A percentile compares a stretch with the other conserved stretches of the same genome.
phyloP scores from a whole-genome alignment of 1,140 invertebrate species.

The Trichonephila clavipes region DNA sequence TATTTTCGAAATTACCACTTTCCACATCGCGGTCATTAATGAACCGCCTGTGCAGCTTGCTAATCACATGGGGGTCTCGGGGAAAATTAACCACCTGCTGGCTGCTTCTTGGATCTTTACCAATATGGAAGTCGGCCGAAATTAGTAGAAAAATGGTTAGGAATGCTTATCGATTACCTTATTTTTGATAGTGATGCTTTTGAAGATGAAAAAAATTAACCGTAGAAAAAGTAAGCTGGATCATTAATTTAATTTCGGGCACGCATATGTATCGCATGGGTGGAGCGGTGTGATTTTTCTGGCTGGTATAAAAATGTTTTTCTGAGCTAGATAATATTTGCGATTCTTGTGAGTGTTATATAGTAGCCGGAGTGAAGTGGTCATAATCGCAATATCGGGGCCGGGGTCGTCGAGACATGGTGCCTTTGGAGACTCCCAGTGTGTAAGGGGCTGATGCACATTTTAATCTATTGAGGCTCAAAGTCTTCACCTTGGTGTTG shows the following conservation, averaged over 20 bases:
- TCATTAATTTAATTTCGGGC: neutral
- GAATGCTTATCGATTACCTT: neutral
- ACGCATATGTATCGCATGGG: neutral
- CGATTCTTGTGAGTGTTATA: no score
- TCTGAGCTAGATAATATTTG: no score
- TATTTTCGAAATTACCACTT: neutral
- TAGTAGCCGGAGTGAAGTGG: no score
- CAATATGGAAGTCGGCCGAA: neutral
- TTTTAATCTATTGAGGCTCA: no score
- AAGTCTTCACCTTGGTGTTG: no score
- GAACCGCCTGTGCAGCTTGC: conserved; percentile 1
- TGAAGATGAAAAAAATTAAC: neutral
- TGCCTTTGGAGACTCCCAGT: no score
- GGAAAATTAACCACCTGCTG: conserved; percentile 7
- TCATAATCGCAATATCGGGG: no score
- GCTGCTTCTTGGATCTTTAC: neutral
- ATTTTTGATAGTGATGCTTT: neutral
- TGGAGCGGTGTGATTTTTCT: neutral
- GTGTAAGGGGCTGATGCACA: no score
- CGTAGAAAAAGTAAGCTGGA: neutral
- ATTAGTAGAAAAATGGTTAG: conserved; percentile 2
- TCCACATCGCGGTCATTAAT: conserved; percentile 30
- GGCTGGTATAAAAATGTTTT: no score
- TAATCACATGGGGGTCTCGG: neutral
- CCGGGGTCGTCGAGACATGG: no score